Percentiles rank a stretch among this genome's conserved stretches.
Conservation (phyloP, 2,113 vertebrate species). For the Austrofundulus limnaeus region DNA sequence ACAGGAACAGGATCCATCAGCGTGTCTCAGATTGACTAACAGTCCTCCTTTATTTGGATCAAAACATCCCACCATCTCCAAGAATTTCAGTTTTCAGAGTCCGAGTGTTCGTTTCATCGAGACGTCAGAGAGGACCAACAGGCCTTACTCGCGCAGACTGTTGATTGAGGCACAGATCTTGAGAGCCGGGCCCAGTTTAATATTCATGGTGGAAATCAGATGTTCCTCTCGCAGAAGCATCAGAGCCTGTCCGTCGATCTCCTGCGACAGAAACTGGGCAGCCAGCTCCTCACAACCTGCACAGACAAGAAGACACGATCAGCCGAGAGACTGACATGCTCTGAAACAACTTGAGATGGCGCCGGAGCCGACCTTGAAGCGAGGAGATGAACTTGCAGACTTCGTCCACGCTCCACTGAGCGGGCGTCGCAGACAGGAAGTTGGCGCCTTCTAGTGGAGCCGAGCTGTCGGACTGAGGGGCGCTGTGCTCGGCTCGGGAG, state of each 20-base stretch:
- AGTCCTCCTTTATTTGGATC: constrained; percentile 6
- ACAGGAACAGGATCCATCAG: constrained; percentile 52
- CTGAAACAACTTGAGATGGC: background rate
- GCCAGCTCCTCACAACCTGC: constrained; percentile 97
- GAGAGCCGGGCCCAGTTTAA: constrained; percentile 96
- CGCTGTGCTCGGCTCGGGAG: constrained; percentile 82
- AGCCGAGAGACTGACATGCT: background rate
- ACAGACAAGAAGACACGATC: background rate
- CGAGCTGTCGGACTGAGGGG: constrained; percentile 77
- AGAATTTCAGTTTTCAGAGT: constrained; percentile 18
- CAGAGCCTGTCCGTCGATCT: constrained; percentile 97
- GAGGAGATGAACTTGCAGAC: constrained; percentile 96
- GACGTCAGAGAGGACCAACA: constrained; percentile 4
- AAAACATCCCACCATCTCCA: constrained; percentile 3
- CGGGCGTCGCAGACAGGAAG: constrained; percentile 90
- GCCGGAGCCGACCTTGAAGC: constrained; percentile 84
- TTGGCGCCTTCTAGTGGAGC: constrained; percentile 84
- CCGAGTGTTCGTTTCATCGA: constrained; percentile 24
- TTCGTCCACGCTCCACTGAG: constrained; percentile 94
- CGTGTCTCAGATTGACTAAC: constrained; percentile 6
- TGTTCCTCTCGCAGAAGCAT: constrained; percentile 95
- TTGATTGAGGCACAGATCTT: constrained; percentile 99
- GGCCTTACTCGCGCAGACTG: constrained; percentile 87
- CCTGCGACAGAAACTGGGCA: constrained; percentile 93
- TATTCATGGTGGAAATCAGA: constrained; percentile 98